phyloP scores from a whole-genome alignment of 1,140 invertebrate genomes.

The Hyles euphorbiae region DNA sequence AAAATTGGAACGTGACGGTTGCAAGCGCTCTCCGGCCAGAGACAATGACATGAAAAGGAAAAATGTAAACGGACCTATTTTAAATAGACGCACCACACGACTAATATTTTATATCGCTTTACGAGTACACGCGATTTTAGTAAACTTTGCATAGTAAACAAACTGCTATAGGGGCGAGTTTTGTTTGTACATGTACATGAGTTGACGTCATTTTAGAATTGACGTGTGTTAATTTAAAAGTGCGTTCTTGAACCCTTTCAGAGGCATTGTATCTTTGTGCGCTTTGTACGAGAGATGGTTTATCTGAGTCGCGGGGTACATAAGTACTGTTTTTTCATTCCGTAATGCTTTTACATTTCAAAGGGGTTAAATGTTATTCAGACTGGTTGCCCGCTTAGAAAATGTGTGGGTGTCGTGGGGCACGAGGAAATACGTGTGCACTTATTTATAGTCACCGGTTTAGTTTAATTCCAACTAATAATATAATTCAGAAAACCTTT shows the following conservation, averaged over 20 bases:
- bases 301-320: slow-evolving; percentile 72
- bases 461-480: too few species aligned
- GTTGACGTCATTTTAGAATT: slow-evolving; percentile 42
- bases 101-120: slow-evolving; percentile 57
- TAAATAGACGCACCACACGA: slow-evolving; percentile 54
- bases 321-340: slow-evolving; percentile 75
- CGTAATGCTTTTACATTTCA: slow-evolving; percentile 75
- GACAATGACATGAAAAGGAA: slow-evolving; percentile 75
- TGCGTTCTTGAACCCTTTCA: slow-evolving; percentile 75
- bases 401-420: slow-evolving; percentile 65
- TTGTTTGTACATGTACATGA: slow-evolving; percentile 23
- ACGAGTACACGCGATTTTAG: slow-evolving; percentile 31
- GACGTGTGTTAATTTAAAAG: slow-evolving; percentile 70
- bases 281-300: slow-evolving; percentile 73
- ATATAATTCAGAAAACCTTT: too few species aligned
- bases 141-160: neutral
- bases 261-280: slow-evolving; percentile 75
- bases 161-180: slow-evolving; percentile 28
- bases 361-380: slow-evolving; percentile 75
- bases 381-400: slow-evolving; percentile 64
- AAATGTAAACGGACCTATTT: slow-evolving; percentile 73
- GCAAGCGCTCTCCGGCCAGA: slow-evolving; percentile 67
- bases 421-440: slow-evolving; percentile 30
- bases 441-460: neutral
- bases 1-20: slow-evolving; percentile 75